These are phyloP conservation scores for Callyntrura guangdongensis DNA, from an alignment of 2,888 invertebrate species.

Conservation along the genomic window DNA sequence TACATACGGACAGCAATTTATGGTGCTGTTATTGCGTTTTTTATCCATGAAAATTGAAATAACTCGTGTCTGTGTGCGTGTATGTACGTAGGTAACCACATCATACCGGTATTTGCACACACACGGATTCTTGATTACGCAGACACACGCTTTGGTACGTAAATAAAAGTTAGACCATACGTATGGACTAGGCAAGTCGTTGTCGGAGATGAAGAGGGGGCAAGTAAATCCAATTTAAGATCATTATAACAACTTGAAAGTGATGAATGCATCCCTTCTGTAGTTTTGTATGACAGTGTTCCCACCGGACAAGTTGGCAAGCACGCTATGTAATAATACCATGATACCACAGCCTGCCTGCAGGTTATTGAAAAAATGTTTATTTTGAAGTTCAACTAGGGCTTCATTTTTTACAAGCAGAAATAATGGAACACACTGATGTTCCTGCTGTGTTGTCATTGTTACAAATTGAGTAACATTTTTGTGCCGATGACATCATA, in stretches of 20 bases:
- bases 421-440: too few relatives aligned
- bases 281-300: constrained; percentile 33
- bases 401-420: too few relatives aligned
- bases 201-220: constrained; percentile 16
- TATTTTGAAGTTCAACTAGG: too few relatives aligned
- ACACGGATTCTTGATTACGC: too few relatives aligned
- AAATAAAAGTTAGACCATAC: background rate
- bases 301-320: background rate
- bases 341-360: background rate
- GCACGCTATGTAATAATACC: background rate
- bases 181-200: background rate
- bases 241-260: constrained; percentile 71
- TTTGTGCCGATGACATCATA: too few relatives aligned
- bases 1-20: background rate
- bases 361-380: too few relatives aligned
- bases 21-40: constrained; percentile 52
- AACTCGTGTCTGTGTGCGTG: background rate
- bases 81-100: too few relatives aligned
- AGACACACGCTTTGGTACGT: too few relatives aligned
- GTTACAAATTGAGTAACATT: too few relatives aligned
- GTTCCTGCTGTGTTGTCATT: too few relatives aligned
- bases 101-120: too few relatives aligned
- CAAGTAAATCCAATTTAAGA: constrained; percentile 77
- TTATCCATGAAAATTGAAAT: constrained; percentile 31
- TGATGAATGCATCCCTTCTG: constrained; percentile 14